Base-by-base conservation (phyloP, 2,888 invertebrate genomes). In the Caenorhabditis zanzibari region DNA sequence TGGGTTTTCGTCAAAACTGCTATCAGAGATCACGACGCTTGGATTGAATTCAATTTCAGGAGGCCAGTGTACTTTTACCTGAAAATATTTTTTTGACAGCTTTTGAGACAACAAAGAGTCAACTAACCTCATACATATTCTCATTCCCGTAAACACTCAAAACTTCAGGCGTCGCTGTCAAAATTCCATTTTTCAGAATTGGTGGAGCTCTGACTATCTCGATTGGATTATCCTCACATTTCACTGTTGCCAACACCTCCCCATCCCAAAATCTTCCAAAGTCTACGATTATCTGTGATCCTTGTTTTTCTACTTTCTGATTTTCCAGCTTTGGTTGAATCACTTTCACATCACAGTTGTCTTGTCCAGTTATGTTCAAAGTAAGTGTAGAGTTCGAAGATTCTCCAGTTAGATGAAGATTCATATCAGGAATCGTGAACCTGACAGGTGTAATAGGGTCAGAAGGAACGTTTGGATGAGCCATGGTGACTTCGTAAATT, bases 131-230 rank as follows among this genome's bases (percentile, higher is more conserved):
- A 47, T 81, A 81, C 3, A 81, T 19, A 38, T 64, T 61, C 16
- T 75, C 66, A 35, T 47, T 74, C 2, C 61, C 79, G 47, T 73
- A 73, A 14, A 69, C 54, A 63, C 74, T 73, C 73, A 77, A 66
- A 7, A 74, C 59, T 58, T 79, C 69, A n/a, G 79, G 79, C 12
- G 64, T 79, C 19, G 66, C 56, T 19, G 66, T 49, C 47, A 59
- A 24, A 1, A 19, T 12, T 35, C 59, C 68, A 24, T 24, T 38
- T 1, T 7, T 64, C 19, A 69, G 56, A 24, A 72, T 69, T 5
- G 82, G 68, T 12, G 82, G 82, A 47, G 77, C 82, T 52, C 77
- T 54, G 6, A 84, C 73, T 10, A 84, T 81, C 28, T 84, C 84
- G 26, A 68, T 35, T 16, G 73, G 47, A 24, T 14, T 14, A 22